Conservation (phyloP, 2,888 invertebrate species). For the Pammene fasciana region DNA sequence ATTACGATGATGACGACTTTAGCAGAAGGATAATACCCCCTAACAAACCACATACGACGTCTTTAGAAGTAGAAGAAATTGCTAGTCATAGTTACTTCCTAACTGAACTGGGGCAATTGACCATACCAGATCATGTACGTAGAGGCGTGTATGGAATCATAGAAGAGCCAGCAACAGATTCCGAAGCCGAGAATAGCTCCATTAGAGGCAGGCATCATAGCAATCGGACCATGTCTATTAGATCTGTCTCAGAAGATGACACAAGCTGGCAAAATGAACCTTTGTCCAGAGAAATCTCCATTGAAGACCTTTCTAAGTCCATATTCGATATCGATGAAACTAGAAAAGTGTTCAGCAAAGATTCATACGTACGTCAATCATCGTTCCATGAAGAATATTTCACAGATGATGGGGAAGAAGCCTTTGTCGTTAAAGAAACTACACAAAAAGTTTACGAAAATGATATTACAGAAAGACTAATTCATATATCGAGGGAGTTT, state of each 20-base stretch:
- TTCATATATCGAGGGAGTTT: conserved; percentile 76
- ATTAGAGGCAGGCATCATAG: conserved; percentile 61
- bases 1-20: conserved; percentile 81
- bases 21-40: conserved; percentile 72
- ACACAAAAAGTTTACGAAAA: conserved; percentile 75
- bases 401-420: conserved; percentile 73
- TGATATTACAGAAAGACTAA: conserved; percentile 77
- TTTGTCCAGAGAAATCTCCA: conserved; percentile 83
- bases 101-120: conserved; percentile 79
- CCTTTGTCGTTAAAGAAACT: conserved; percentile 69
- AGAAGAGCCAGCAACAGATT: conserved; percentile 80
- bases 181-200: conserved; percentile 76
- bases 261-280: conserved; percentile 81
- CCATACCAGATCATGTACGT: conserved; percentile 72
- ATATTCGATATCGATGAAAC: conserved; percentile 79
- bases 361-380: conserved; percentile 74
- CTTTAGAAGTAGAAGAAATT: conserved; percentile 84
- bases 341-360: conserved; percentile 79
- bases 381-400: conserved; percentile 79
- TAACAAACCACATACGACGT: conserved; percentile 78
- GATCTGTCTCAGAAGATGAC: conserved; percentile 86
- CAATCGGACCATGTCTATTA: conserved; percentile 85
- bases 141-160: conserved; percentile 78
- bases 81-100: conserved; percentile 84
- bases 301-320: conserved; percentile 82